These are phyloP conservation scores for Parotia lawesii DNA, from an alignment of 2,113 vertebrate species.

Conservation along the genomic window DNA sequence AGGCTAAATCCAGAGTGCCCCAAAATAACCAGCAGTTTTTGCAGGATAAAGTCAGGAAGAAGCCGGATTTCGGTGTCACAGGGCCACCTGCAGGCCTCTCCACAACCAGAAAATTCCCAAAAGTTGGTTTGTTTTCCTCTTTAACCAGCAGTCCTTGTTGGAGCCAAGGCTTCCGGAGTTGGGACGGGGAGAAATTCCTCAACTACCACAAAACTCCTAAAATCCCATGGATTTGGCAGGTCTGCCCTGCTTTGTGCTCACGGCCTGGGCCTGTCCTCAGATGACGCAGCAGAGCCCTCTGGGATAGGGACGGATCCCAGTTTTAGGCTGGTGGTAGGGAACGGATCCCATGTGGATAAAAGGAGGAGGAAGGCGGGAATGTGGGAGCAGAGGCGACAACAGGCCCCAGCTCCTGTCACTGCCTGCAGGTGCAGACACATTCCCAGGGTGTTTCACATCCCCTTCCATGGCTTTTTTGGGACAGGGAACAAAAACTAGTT, in stretches of 20 bases:
- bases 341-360: neutral
- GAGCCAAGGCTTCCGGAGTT: neutral
- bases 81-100: constrained; percentile 40
- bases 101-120: neutral
- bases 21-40: neutral
- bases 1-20: neutral
- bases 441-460: neutral
- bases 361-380: neutral
- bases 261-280: neutral
- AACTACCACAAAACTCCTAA: neutral
- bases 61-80: neutral
- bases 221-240: neutral
- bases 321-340: neutral
- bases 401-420: fast-evolving
- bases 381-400: neutral
- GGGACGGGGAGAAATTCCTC: neutral
- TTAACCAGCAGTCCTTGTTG: neutral
- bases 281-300: neutral
- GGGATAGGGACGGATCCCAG: neutral
- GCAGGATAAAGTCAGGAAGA: neutral
- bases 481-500: neutral
- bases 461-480: neutral
- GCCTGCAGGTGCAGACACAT: fast-evolving
- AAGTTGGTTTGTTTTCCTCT: neutral
- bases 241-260: neutral